Percentiles rank a stretch among this genome's conserved stretches.
Evolutionary conservation across 2,888 invertebrate genomes (phyloP).

Genomic region (Timandra comae): DNA sequence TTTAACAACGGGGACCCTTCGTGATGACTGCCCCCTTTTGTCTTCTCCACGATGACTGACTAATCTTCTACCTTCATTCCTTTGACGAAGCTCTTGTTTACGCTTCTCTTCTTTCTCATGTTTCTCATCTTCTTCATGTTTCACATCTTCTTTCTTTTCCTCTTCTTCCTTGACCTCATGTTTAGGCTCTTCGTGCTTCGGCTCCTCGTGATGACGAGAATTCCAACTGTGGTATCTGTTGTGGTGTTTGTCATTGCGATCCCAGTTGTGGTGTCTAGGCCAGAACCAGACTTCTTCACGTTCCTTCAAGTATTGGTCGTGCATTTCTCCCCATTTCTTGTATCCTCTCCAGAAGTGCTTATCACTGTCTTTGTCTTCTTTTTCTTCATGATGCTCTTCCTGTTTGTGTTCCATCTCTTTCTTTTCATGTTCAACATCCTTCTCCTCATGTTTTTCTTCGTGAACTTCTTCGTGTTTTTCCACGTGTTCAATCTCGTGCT

Average conservation of each 20-base stretch:
- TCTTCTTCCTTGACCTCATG: conserved; percentile 1
- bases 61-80: conserved; percentile 1
- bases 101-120: conserved; percentile 4
- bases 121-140: conserved; percentile 1
- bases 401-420: no score
- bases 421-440: neutral
- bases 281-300: no score
- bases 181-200: neutral
- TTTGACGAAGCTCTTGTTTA: conserved; percentile 2
- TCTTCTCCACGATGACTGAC: neutral
- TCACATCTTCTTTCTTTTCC: conserved; percentile 4
- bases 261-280: no score
- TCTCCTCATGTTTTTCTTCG: conserved; percentile 2
- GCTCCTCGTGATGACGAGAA: neutral
- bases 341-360: conserved; percentile 8
- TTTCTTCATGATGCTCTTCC: conserved; percentile 8
- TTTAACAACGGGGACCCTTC: no score
- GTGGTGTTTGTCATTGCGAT: no score
- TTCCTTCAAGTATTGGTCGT: no score
- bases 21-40: no score
- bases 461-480: conserved; percentile 2
- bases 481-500: no score
- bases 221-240: no score
- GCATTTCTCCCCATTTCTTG: conserved; percentile 3
- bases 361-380: conserved; percentile 2